phyloP scores from a whole-genome alignment of 1,140 invertebrate species.

The Riptortus pedestris region DNA sequence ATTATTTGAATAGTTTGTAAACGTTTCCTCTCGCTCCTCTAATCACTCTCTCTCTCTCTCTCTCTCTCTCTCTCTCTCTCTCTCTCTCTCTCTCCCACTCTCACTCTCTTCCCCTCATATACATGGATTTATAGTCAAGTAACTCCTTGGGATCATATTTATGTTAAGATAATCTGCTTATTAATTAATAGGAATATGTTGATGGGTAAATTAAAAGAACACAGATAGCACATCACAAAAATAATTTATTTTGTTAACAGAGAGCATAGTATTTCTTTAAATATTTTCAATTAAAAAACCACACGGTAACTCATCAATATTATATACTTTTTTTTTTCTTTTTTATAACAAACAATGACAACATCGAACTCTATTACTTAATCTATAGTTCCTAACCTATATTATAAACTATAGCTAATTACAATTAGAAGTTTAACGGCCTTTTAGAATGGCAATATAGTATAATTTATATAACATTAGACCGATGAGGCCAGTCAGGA shows the following conservation, averaged over 20 bases:
- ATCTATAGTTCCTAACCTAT: constrained; percentile 18
- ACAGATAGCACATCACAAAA: constrained; percentile 27
- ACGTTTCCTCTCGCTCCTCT: too few species aligned
- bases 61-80: too few species aligned
- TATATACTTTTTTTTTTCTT: neutral
- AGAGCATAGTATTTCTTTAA: constrained; percentile 15
- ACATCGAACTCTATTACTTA: neutral
- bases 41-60: too few species aligned
- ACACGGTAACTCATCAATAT: neutral
- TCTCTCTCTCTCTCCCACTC: too few species aligned
- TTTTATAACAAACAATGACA: constrained; percentile 11
- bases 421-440: constrained; percentile 26
- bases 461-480: constrained; percentile 17
- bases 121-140: too few species aligned
- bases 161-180: too few species aligned
- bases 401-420: constrained; percentile 11
- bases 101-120: too few species aligned
- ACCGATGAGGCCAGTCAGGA: constrained; percentile 26
- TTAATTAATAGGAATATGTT: too few species aligned
- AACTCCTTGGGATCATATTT: too few species aligned
- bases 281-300: constrained; percentile 8
- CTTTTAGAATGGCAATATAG: constrained; percentile 23
- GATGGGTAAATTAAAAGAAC: too few species aligned
- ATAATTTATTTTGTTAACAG: constrained; percentile 25
- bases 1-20: too few species aligned